Evolutionary conservation across 1,140 invertebrate species (phyloP).

Genomic region (Anastatus disparis): DNA sequence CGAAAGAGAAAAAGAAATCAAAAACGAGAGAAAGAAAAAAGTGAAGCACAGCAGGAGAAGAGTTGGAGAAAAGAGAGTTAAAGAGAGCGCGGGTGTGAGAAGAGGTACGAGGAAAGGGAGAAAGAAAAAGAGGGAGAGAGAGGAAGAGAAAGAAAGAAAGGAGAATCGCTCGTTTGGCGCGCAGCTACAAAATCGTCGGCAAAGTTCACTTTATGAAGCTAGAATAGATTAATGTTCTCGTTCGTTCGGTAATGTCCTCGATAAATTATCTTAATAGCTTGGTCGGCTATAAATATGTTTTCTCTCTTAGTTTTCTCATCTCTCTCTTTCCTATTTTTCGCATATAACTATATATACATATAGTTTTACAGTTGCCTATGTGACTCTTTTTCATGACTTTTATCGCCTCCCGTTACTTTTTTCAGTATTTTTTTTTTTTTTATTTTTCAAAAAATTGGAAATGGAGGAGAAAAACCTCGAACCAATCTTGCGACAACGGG

Average conservation of each 20-base stretch:
- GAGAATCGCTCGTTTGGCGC: conserved; percentile 60
- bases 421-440: too few relatives aligned
- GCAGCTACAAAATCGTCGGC: conserved; percentile 63
- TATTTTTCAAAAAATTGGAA: conserved; percentile 39
- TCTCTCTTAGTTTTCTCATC: conserved; percentile 53
- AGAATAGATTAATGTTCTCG: conserved; percentile 66
- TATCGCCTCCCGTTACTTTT: too few relatives aligned
- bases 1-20: conserved; percentile 2
- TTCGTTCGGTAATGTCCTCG: conserved; percentile 65
- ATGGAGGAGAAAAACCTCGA: conserved; percentile 37
- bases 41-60: conserved; percentile 25
- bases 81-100: background rate
- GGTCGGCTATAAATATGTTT: conserved; percentile 65
- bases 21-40: background rate
- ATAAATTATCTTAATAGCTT: conserved; percentile 67
- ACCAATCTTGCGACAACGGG: conserved; percentile 39
- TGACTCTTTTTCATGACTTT: conserved; percentile 33
- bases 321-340: conserved; percentile 56
- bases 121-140: background rate
- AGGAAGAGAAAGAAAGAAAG: conserved; percentile 4
- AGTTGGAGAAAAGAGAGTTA: background rate
- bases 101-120: background rate
- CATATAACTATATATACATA: conserved; percentile 37
- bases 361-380: background rate
- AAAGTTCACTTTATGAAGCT: conserved; percentile 66